phyloP scores from a whole-genome alignment of 2,888 invertebrate species.

The Thecophora atra region DNA sequence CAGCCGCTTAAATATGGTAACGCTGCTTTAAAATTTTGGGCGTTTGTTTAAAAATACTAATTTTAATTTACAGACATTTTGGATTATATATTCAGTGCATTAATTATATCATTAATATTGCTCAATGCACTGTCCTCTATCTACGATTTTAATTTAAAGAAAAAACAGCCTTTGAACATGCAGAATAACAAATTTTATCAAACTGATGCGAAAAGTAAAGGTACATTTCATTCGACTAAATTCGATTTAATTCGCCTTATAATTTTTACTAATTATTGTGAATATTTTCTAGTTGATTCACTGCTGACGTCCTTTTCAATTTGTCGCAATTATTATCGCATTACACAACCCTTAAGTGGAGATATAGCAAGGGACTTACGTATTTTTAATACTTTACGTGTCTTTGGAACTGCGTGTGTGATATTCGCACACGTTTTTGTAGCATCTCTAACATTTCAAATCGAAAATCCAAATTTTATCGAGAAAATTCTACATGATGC shows the following conservation, averaged over 20 bases:
- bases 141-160: conserved; percentile 50
- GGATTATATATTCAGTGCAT: conserved; percentile 45
- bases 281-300: conserved; percentile 45
- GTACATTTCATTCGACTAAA: conserved; percentile 40
- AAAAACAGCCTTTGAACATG: conserved; percentile 27
- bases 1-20: conserved; percentile 46
- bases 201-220: conserved; percentile 31
- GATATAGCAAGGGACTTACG: conserved; percentile 50
- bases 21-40: conserved; percentile 15
- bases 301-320: conserved; percentile 56
- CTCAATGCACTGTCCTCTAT: conserved; percentile 40
- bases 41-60: not conserved
- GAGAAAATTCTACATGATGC: conserved; percentile 51
- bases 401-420: conserved; percentile 52
- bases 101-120: conserved; percentile 42
- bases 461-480: conserved; percentile 56
- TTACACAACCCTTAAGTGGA: conserved; percentile 45
- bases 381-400: conserved; percentile 57
- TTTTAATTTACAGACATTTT: conserved; percentile 49
- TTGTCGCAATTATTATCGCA: conserved; percentile 58
- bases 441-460: conserved; percentile 50
- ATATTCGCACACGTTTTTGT: conserved; percentile 54
- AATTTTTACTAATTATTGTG: not conserved
- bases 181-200: conserved; percentile 49
- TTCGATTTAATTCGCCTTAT: not conserved